Evolutionary conservation across 2,888 invertebrate species (phyloP), one percentile per base, ranked within the genome.

Genomic region (Mythimna albipuncta): DNA sequence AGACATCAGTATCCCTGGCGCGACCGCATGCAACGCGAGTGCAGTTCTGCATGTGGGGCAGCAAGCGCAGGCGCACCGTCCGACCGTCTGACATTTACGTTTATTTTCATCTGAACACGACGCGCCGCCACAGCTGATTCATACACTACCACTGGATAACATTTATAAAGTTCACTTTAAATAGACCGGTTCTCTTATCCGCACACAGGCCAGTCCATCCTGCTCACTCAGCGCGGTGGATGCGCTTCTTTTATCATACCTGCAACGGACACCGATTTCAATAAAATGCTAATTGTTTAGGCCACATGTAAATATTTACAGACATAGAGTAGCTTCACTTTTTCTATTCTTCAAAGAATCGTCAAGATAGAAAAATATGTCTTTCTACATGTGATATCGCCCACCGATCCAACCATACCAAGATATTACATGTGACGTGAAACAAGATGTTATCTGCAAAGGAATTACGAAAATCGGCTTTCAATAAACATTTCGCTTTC

Each of bases 11-110:
- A 26, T 50, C 11, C n/a, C 0, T 13, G 47, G 47, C 16, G 47
- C 44, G 44, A 44, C 44, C 16, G 50, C 50, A 6, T 6, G 44
- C 21, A 55, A 26, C 50, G 54, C 44, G 54, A 55, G 11, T 59
- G 69, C 32, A 58, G 57, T 4, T 4, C 13, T 69, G 21, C 70
- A 74, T 35, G 69, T 58, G 55, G 55, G 26, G 26, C 21, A 38
- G 59, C n/a, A 38, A 52, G 2, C 74, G 7, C 52, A 19, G 16
- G 26, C 38, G 66, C 50, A 50, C 47, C 55, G 67, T 32, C 61
- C n/a, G 64, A 11, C 62, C 61, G 76, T 67, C 69, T 85, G 80
- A 85, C 86, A 85, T 85, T 83, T 81, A 58, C 50, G 65, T 79
- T 78, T 86, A 85, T 85, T 85, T 86, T 68, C 19, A 86, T 72